Evolutionary conservation across 1,140 invertebrate species (phyloP).

Genomic region (Drosophila sproati): DNA sequence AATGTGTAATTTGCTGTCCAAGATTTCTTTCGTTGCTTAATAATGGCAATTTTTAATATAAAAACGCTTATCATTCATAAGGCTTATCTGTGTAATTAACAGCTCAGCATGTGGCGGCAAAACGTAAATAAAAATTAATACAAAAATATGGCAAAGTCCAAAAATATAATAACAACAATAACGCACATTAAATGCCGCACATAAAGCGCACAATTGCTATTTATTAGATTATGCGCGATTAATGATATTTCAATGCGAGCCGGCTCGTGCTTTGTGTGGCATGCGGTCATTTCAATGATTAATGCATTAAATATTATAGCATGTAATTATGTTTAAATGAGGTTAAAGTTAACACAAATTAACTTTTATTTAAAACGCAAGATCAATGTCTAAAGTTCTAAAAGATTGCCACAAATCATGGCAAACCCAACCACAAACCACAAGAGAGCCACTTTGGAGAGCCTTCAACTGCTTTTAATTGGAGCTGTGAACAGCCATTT

Average conservation of each 20-base stretch:
- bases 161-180: conserved; percentile 19
- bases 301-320: neutral
- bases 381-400: conserved; percentile 51
- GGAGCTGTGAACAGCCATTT: conserved; percentile 5
- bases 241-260: conserved; percentile 66
- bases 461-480: conserved; percentile 38
- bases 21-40: conserved; percentile 28
- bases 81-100: conserved; percentile 52
- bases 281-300: conserved; percentile 4
- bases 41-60: conserved; percentile 51
- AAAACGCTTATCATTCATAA: conserved; percentile 53
- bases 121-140: conserved; percentile 32
- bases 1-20: conserved; percentile 3
- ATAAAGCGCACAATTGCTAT: conserved; percentile 58
- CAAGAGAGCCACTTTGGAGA: conserved; percentile 25
- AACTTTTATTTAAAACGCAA: conserved; percentile 19
- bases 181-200: conserved; percentile 26
- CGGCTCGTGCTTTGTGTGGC: conserved; percentile 43
- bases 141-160: neutral
- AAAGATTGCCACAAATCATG: conserved; percentile 29
- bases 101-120: conserved; percentile 19
- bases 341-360: neutral
- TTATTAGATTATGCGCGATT: conserved; percentile 70
- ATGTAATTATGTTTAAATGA: neutral
- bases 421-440: conserved; percentile 27